phyloP scores from a whole-genome alignment of 2,888 invertebrate species.

The Pristionchus mayeri region DNA sequence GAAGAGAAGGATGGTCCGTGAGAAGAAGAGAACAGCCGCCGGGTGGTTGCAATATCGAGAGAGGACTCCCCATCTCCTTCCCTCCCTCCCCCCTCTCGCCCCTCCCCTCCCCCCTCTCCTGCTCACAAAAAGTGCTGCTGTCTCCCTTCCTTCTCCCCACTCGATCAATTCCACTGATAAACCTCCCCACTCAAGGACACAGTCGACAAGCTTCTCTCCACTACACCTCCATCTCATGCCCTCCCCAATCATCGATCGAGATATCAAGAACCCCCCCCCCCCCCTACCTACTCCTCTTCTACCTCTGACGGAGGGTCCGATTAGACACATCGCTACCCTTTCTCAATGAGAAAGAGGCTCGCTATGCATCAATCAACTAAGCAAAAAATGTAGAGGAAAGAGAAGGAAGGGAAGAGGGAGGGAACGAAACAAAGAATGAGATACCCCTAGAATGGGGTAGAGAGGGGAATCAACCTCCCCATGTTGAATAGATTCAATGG shows the following conservation, averaged over 20 bases:
- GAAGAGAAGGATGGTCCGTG: background rate
- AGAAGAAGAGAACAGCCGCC: background rate
- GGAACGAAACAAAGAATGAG: constrained; percentile 16
- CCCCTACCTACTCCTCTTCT: background rate
- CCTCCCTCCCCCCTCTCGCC: background rate
- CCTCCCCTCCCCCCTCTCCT: background rate
- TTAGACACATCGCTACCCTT: background rate
- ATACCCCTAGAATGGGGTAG: background rate
- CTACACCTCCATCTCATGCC: background rate
- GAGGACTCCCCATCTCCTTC: constrained; percentile 1
- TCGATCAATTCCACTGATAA: constrained; percentile 40
- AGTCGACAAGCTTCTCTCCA: background rate
- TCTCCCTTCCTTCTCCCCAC: constrained; percentile 7
- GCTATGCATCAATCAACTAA: constrained; percentile 37
- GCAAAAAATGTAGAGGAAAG: background rate
- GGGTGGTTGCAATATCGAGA: constrained; percentile 14
- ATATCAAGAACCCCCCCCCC: background rate
- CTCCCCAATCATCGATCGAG: background rate
- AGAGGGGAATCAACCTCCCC: background rate
- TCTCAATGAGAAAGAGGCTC: constrained; percentile 18
- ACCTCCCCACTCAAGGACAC: constrained; percentile 3
- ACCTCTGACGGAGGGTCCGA: background rate
- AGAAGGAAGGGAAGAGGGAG: background rate
- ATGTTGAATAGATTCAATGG: background rate
- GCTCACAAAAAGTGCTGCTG: constrained; percentile 34